A percentile compares a stretch with the other conserved stretches of the same genome.
Conservation (phyloP, 2,113 vertebrate species). For the Toxostoma redivivum region DNA sequence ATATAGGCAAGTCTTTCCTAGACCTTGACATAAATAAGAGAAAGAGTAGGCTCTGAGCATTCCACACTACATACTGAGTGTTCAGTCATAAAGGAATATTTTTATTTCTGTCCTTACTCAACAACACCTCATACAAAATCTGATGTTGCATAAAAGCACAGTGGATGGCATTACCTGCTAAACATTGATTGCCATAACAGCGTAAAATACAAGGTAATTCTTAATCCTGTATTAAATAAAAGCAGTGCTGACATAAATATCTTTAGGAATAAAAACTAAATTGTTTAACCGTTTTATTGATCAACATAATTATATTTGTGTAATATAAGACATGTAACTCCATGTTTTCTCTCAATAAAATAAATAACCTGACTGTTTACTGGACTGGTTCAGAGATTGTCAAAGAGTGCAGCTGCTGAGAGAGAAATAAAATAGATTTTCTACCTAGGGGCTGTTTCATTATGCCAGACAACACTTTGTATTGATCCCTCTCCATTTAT, state of each 20-base stretch:
- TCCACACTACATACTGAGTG: not conserved
- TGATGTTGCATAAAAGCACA: not conserved
- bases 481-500: constrained; percentile 80
- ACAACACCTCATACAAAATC: not conserved
- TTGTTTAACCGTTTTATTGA: constrained; percentile 7
- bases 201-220: not conserved
- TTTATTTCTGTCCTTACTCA: not conserved
- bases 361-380: constrained; percentile 40
- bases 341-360: constrained; percentile 35
- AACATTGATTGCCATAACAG: not conserved
- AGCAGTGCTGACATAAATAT: not conserved
- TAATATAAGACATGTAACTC: not conserved
- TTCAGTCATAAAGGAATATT: not conserved
- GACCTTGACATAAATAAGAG: not conserved
- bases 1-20: not conserved
- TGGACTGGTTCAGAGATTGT: constrained; percentile 35
- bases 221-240: not conserved
- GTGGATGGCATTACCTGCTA: not conserved
- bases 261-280: not conserved
- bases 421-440: constrained; percentile 76
- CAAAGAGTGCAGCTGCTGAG: constrained; percentile 22
- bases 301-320: not conserved
- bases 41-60: not conserved
- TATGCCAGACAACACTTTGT: constrained; percentile 75
- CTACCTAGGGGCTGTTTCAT: constrained; percentile 70